Evolutionary conservation across 2,797 vertebrate species (phyloP), one percentile per base, ranked within the genome.

Genomic region (Bufotes viridis): DNA sequence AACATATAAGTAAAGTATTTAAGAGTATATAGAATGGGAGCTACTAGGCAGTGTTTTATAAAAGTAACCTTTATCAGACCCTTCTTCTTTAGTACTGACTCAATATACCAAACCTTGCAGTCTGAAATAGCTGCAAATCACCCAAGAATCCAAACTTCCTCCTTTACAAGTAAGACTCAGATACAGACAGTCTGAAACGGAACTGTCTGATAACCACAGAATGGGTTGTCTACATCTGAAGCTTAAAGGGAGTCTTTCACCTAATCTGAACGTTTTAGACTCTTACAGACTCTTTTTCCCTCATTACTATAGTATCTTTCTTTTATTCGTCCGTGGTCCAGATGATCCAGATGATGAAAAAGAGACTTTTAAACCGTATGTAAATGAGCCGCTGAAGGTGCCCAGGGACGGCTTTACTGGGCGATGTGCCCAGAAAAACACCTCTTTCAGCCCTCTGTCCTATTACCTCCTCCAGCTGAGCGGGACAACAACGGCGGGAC

Each of bases 191-290:
- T 49, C 83, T 61, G 57, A 85, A 85, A 61, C 70, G 83, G 83
- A 85, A 85, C 83, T 84, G n/a, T 17, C 49, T 58, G 83, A 85
- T 85, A 85, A 75, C 83, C 83, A 85, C 83, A 85, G 29, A 75
- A 63, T 11, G 42, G 29, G 20, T 67, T 24, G 60, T 51, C 58
- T 63, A 18, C 10, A 2, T 22, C 83, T 75, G 18, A 20, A n/a
- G 76, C 22, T 51, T 34, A 34, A 34, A 34, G 34, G 34, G 34
- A 3, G 34, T n/a, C n/a, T n/a, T n/a, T n/a, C n/a, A n/a, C n/a
- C n/a, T n/a, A n/a, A n/a, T n/a, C n/a, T n/a, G n/a, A n/a, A n/a
- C n/a, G n/a, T n/a, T n/a, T n/a, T n/a, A n/a, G n/a, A n/a, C n/a
- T n/a, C n/a, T n/a, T n/a, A n/a, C n/a, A n/a, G n/a, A n/a, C n/a